phyloP scores from a whole-genome alignment of 1,140 invertebrate species.

The Danaus plexippus region DNA sequence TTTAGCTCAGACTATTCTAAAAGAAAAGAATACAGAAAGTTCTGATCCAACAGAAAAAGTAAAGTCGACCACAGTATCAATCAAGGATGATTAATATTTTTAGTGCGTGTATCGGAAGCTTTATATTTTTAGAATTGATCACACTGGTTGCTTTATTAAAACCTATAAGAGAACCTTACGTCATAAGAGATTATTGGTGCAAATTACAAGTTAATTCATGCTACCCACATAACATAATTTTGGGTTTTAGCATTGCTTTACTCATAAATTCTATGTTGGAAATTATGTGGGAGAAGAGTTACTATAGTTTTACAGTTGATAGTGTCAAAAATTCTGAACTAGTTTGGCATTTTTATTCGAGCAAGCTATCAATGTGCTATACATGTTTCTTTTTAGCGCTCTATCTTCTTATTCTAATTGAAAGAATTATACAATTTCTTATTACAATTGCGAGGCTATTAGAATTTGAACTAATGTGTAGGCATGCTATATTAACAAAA shows the following conservation, averaged over 20 bases:
- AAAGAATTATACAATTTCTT: slow-evolving; percentile 31
- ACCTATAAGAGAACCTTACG: slow-evolving; percentile 33
- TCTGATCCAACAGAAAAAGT: neutral
- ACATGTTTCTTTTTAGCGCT: slow-evolving; percentile 31
- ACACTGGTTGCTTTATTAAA: slow-evolving; percentile 38
- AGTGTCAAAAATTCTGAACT: slow-evolving; percentile 21
- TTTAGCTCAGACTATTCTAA: too few relatives aligned
- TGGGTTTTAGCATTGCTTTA: slow-evolving; percentile 17
- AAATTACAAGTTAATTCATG: slow-evolving; percentile 23
- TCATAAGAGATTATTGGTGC: slow-evolving; percentile 36
- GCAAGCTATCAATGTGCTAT: slow-evolving; percentile 26
- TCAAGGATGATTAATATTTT: slow-evolving; percentile 44
- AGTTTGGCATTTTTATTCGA: slow-evolving; percentile 31
- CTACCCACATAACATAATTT: slow-evolving; percentile 23
- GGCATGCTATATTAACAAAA: slow-evolving; percentile 37
- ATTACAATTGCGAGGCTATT: slow-evolving; percentile 35
- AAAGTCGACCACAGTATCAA: slow-evolving; percentile 7
- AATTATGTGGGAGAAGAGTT: slow-evolving; percentile 27
- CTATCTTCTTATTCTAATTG: slow-evolving; percentile 34
- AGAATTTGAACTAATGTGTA: slow-evolving; percentile 49
- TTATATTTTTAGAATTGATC: slow-evolving; percentile 33
- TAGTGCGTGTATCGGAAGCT: slow-evolving; percentile 20
- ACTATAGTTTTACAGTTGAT: slow-evolving; percentile 17
- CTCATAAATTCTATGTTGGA: slow-evolving; percentile 31
- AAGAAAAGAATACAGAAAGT: neutral